A percentile compares a stretch with the other conserved stretches of the same genome.
Evolutionary conservation across 2,113 vertebrate species (phyloP).

Genomic region (Notothenia rossii): DNA sequence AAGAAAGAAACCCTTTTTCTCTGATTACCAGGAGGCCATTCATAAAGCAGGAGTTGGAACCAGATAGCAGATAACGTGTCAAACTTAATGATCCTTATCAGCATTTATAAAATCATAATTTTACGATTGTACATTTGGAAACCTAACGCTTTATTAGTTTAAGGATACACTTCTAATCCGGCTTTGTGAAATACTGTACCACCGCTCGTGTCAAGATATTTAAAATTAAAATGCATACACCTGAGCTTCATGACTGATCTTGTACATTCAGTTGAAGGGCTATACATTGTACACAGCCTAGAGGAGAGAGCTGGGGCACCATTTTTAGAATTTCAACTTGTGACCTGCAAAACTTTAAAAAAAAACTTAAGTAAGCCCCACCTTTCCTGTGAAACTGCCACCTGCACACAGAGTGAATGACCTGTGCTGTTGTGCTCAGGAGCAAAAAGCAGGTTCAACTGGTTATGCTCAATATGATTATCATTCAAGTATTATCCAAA

Average conservation of each 20-base stretch:
- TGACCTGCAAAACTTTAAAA: neutral
- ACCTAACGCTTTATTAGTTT: neutral
- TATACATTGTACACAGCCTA: conserved; percentile 13
- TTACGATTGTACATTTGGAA: neutral
- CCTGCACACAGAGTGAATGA: neutral
- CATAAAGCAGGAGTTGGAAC: neutral
- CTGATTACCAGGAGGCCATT: neutral
- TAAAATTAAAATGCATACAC: conserved; percentile 16
- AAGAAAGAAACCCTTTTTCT: neutral
- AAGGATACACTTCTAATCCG: neutral
- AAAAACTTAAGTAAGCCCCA: neutral
- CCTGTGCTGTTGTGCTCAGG: neutral
- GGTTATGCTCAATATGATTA: conserved; percentile 41
- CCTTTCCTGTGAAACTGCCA: conserved; percentile 32
- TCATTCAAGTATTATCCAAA: conserved; percentile 74
- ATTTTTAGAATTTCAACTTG: conserved; percentile 6
- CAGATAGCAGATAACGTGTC: neutral
- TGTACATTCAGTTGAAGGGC: conserved; percentile 20
- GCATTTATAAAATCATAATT: neutral
- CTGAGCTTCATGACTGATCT: conserved; percentile 2
- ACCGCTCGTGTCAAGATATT: neutral
- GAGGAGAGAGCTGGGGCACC: neutral
- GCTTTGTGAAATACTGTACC: conserved; percentile 33
- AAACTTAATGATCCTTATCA: neutral
- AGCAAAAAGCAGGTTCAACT: conserved; percentile 61